Evolutionary conservation across 2,888 invertebrate genomes (phyloP).

Genomic region (Suillia variegata): DNA sequence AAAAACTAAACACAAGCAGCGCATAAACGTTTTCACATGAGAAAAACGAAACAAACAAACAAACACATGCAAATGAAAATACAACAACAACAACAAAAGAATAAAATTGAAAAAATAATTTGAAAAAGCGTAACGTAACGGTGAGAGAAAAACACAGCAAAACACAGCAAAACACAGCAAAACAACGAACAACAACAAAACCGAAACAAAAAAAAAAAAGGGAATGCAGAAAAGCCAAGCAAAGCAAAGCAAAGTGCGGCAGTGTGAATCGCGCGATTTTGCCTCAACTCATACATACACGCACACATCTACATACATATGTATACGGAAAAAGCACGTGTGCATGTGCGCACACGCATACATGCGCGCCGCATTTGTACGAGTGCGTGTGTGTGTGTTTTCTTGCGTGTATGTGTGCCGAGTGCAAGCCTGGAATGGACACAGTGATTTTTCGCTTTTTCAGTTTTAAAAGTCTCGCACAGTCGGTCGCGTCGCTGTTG

Average conservation of each 20-base stretch:
- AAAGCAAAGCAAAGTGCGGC: not conserved
- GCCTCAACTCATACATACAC: not conserved
- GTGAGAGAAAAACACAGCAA: too few species aligned
- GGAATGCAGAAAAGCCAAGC: too few species aligned
- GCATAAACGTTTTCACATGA: not conserved
- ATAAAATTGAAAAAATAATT: too few species aligned
- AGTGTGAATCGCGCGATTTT: not conserved
- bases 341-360: conserved; percentile 1
- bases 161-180: too few species aligned
- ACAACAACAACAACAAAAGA: too few species aligned
- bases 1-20: conserved; percentile 26
- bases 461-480: too few species aligned
- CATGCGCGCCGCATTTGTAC: not conserved
- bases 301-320: not conserved
- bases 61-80: not conserved
- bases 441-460: not conserved
- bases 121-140: too few species aligned
- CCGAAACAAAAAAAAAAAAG: too few species aligned
- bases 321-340: not conserved
- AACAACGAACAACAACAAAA: too few species aligned
- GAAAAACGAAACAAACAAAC: not conserved
- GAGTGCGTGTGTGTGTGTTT: not conserved
- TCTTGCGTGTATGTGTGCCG: not conserved
- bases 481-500: too few species aligned
- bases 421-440: conserved; percentile 2